Evolutionary conservation across 2,888 invertebrate genomes (phyloP).

Genomic region (Parnassius smintheus): DNA sequence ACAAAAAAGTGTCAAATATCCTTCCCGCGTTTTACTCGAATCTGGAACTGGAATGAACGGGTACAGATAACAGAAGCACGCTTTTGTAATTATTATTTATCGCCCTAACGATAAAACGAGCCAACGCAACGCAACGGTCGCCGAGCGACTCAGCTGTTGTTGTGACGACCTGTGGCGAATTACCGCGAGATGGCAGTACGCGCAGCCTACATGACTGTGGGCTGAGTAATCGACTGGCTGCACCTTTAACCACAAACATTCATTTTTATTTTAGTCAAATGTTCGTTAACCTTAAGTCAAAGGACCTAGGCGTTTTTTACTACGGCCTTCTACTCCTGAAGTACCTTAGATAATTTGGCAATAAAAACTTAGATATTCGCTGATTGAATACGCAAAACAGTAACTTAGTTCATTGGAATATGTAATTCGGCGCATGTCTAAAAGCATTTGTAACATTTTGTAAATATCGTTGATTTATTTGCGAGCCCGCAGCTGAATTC

Average conservation of each 20-base stretch:
- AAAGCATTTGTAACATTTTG: slow-evolving; percentile 1
- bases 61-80: slow-evolving; percentile 27
- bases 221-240: slow-evolving; percentile 68
- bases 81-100: slow-evolving; percentile 23
- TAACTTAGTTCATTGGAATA: slow-evolving; percentile 4
- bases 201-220: slow-evolving; percentile 64
- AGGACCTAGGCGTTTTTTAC: background rate
- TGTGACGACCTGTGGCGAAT: slow-evolving; percentile 40
- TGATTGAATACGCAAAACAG: slow-evolving; percentile 9
- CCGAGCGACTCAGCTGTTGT: slow-evolving; percentile 50
- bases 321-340: background rate
- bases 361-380: background rate
- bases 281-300: background rate
- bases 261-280: background rate
- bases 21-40: slow-evolving; percentile 37
- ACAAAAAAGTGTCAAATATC: slow-evolving; percentile 32
- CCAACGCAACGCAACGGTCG: slow-evolving; percentile 62
- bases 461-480: slow-evolving; percentile 7
- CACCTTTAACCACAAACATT: slow-evolving; percentile 57
- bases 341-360: background rate
- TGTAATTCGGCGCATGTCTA: background rate
- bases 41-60: slow-evolving; percentile 29
- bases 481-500: slow-evolving; percentile 11
- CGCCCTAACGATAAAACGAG: slow-evolving; percentile 65
- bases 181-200: slow-evolving; percentile 51